Evolutionary conservation across 2,888 invertebrate species (phyloP).

Genomic region (Lepas anatifera): DNA sequence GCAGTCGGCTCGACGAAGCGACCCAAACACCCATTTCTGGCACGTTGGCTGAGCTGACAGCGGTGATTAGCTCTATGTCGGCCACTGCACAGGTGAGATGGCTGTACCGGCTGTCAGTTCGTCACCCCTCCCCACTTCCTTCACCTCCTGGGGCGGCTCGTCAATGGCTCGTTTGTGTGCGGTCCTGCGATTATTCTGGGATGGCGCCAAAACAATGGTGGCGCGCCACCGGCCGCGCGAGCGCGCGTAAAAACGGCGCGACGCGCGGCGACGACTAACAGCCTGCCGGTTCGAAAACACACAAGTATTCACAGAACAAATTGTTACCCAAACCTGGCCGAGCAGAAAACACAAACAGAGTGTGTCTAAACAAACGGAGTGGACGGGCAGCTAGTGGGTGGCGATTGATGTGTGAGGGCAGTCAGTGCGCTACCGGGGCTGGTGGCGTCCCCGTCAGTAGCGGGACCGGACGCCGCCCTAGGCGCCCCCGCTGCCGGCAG

Average conservation of each 20-base stretch:
- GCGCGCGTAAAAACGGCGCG: background rate
- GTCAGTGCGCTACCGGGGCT: too few species aligned
- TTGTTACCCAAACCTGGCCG: slow-evolving; percentile 8
- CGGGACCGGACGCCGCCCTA: background rate
- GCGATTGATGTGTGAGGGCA: slow-evolving; percentile 9
- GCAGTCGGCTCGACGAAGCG: too few species aligned
- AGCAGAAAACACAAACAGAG: slow-evolving; percentile 9
- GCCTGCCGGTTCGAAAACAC: background rate
- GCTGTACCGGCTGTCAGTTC: too few species aligned
- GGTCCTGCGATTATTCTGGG: background rate
- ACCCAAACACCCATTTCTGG: too few species aligned
- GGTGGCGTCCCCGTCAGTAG: background rate
- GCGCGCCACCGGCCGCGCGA: background rate
- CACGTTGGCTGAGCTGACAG: too few species aligned
- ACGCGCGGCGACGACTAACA: too few species aligned
- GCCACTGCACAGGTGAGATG: too few species aligned
- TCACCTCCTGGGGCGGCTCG: too few species aligned
- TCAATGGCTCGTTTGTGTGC: background rate
- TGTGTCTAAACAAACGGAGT: slow-evolving; percentile 1
- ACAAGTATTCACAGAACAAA: background rate
- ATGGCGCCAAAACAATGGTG: background rate
- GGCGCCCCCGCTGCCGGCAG: background rate
- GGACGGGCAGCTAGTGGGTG: background rate
- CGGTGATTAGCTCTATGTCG: too few species aligned
- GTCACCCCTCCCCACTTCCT: too few species aligned